A percentile compares a stretch with the other conserved stretches of the same genome.
Evolutionary conservation across 2,888 invertebrate genomes (phyloP).

Genomic region (Cylloceria caligata): DNA sequence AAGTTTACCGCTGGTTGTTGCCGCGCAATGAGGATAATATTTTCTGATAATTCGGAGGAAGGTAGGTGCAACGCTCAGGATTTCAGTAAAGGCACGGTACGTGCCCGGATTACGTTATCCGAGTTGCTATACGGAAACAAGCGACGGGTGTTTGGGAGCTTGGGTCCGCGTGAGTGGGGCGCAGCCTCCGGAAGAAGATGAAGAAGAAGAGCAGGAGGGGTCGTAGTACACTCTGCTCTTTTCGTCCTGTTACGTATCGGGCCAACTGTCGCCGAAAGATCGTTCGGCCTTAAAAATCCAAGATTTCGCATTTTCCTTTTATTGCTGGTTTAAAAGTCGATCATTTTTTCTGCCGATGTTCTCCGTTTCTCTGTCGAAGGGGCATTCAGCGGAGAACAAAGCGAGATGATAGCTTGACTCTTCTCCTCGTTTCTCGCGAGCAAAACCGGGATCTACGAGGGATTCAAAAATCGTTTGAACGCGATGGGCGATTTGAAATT

Average conservation of each 20-base stretch:
- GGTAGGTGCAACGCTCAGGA: constrained; percentile 72
- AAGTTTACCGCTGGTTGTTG: constrained; percentile 1
- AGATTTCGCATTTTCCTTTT: constrained; percentile 82
- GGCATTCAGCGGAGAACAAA: constrained; percentile 21
- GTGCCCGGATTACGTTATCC: constrained; percentile 82
- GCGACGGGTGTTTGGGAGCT: constrained; percentile 73
- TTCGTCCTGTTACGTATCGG: constrained; percentile 77
- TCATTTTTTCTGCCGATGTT: constrained; percentile 72
- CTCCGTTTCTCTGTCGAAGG: constrained; percentile 12
- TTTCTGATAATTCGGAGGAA: constrained; percentile 75
- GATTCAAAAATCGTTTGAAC: constrained; percentile 80
- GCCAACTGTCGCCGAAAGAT: constrained; percentile 81
- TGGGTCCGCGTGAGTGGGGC: constrained; percentile 4
- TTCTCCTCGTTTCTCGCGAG: constrained; percentile 40
- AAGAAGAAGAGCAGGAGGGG: constrained; percentile 49
- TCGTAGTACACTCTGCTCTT: constrained; percentile 34
- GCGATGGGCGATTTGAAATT: constrained; percentile 77
- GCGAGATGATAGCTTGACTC: constrained; percentile 26
- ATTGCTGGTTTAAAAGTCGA: constrained; percentile 84
- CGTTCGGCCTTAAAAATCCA: constrained; percentile 78
- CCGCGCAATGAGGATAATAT: constrained; percentile 72
- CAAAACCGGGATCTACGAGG: constrained; percentile 68
- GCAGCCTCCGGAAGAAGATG: constrained; percentile 16
- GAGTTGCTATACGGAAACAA: constrained; percentile 62
- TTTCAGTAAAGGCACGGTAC: constrained; percentile 75